A percentile compares a stretch with the other conserved stretches of the same genome.
phyloP scores from a whole-genome alignment of 2,113 vertebrate species.

The Herpetotheres cachinnans region DNA sequence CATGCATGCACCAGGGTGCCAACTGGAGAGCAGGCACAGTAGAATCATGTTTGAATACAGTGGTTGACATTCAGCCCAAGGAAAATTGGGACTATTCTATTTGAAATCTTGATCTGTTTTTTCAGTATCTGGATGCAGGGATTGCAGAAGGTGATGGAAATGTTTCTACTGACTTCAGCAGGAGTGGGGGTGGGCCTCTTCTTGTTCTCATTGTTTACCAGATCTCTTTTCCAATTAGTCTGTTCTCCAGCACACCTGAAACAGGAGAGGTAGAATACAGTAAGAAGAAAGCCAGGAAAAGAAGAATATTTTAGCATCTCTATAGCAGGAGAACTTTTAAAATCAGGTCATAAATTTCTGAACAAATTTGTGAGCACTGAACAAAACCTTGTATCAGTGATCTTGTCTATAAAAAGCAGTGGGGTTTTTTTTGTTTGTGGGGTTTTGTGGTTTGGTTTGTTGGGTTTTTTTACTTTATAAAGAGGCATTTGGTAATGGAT shows the following conservation, averaged over 20 bases:
- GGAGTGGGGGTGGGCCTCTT: not conserved
- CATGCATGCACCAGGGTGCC: not conserved
- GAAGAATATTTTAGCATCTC: not conserved
- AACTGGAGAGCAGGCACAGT: not conserved
- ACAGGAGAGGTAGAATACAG: not conserved
- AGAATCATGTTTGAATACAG: not conserved
- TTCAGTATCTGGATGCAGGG: not conserved
- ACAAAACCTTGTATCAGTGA: not conserved
- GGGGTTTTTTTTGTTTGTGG: not conserved
- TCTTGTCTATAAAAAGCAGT: not conserved
- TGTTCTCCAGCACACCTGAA: constrained; percentile 18
- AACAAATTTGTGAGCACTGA: not conserved
- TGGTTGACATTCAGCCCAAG: not conserved
- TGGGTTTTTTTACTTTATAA: not conserved
- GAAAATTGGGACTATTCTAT: not conserved
- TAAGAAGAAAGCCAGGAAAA: not conserved
- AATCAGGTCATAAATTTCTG: not conserved
- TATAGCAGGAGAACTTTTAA: not conserved
- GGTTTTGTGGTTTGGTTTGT: not conserved
- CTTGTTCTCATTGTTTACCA: not conserved
- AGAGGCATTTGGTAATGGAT: not conserved
- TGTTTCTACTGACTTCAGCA: not conserved
- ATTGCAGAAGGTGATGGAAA: not conserved
- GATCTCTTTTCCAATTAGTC: not conserved
- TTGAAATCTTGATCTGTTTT: not conserved